phyloP scores from a whole-genome alignment of 2,888 invertebrate genomes.

The Rhingia rostrata region DNA sequence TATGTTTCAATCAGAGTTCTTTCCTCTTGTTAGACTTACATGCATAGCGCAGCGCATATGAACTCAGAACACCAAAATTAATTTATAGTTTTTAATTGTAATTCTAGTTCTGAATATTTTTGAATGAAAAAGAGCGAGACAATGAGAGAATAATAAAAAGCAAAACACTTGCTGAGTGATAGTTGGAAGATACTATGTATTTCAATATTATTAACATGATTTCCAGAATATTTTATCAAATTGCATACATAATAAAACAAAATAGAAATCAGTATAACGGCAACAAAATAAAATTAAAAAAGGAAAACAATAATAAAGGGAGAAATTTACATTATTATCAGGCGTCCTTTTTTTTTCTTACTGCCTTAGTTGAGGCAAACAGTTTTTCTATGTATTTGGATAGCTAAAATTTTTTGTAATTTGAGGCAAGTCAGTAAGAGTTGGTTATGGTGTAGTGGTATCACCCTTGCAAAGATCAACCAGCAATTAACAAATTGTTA shows the following conservation, averaged over 20 bases:
- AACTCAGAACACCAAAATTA: conserved; percentile 7
- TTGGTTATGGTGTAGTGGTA: too few relatives aligned
- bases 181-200: conserved; percentile 48
- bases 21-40: background rate
- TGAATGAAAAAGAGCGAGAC: background rate
- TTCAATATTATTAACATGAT: conserved; percentile 48
- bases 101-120: conserved; percentile 23
- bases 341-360: too few relatives aligned
- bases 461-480: too few relatives aligned
- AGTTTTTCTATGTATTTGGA: too few relatives aligned
- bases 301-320: conserved; percentile 30
- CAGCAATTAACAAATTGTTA: too few relatives aligned
- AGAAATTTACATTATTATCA: conserved; percentile 21
- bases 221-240: conserved; percentile 41
- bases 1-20: conserved; percentile 36
- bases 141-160: background rate
- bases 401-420: too few relatives aligned
- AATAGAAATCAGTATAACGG: conserved; percentile 13
- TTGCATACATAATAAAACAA: conserved; percentile 12
- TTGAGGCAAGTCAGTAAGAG: too few relatives aligned
- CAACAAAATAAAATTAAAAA: conserved; percentile 21
- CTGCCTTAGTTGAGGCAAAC: too few relatives aligned
- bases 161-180: conserved; percentile 13
- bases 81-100: conserved; percentile 11
- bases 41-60: background rate